Conservation (phyloP, 37 sponge, comb jelly and placozoan species). For the Amphimedon queenslandica region DNA sequence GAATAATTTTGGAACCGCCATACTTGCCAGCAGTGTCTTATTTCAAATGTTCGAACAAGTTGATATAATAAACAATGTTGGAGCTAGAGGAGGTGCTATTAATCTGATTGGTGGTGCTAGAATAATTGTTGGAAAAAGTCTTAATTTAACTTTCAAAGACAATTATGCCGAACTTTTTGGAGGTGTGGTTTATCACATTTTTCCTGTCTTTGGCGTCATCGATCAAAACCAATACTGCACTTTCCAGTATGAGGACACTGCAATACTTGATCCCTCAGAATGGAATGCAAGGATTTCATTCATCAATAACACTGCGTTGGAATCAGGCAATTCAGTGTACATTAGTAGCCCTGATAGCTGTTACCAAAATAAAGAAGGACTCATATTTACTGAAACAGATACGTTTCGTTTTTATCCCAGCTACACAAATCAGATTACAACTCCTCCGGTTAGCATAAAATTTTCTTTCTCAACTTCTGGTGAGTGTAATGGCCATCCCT, state of each 20-base stretch:
- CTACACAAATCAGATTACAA: not conserved
- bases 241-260: not conserved
- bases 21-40: not conserved
- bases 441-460: not conserved
- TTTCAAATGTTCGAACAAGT: not conserved
- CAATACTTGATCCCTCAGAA: not conserved
- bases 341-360: conserved; percentile 1
- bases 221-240: not conserved
- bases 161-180: not conserved
- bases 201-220: conserved; percentile 1
- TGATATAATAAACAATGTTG: not conserved
- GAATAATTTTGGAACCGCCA: not conserved
- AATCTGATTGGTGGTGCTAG: not conserved
- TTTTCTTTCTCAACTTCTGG: not conserved
- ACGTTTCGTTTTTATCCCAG: conserved; percentile 6
- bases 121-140: not conserved
- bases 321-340: not conserved
- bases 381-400: not conserved
- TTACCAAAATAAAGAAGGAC: not conserved
- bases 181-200: not conserved
- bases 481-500: not conserved
- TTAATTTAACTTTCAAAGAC: not conserved
- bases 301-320: conserved; percentile 1
- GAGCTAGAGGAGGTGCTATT: not conserved
- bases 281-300: not conserved